Conservation (phyloP, 2,888 invertebrate genomes). For the Agonopterix heracliana region DNA sequence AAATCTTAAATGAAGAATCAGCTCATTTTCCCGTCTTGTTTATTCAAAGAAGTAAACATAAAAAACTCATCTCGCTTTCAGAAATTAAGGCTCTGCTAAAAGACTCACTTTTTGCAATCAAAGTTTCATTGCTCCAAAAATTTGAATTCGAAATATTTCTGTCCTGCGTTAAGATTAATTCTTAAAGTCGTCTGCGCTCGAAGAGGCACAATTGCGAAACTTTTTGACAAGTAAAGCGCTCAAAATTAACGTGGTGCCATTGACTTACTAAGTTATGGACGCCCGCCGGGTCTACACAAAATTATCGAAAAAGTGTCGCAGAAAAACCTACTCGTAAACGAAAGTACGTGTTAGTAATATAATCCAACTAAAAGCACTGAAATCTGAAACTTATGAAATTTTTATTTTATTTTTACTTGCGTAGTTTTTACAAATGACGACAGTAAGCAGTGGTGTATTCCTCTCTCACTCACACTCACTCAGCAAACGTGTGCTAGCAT, state of each 20-base stretch:
- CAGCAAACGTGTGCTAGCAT: no score
- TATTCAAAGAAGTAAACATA: slow-evolving; percentile 17
- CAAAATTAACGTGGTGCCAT: slow-evolving; percentile 43
- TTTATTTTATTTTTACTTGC: no score
- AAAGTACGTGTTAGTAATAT: no score
- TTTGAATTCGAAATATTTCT: slow-evolving; percentile 45
- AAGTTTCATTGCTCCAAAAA: slow-evolving; percentile 39
- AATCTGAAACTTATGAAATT: no score
- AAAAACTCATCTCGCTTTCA: slow-evolving; percentile 19
- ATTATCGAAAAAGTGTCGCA: no score
- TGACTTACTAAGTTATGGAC: no score
- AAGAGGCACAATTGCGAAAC: slow-evolving; percentile 48
- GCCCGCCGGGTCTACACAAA: no score
- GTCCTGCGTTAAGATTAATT: slow-evolving; percentile 44
- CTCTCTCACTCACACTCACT: no score
- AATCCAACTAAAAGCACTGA: no score
- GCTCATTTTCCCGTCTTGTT: slow-evolving; percentile 16
- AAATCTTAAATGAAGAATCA: slow-evolving; percentile 8
- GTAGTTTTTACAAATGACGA: no score
- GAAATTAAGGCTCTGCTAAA: slow-evolving; percentile 21
- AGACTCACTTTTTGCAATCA: slow-evolving; percentile 34
- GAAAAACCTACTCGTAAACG: no score
- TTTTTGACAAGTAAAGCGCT: slow-evolving; percentile 56
- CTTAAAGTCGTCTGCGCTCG: slow-evolving; percentile 38
- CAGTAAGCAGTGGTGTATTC: no score